Evolutionary conservation across 2,888 invertebrate species (phyloP).

Genomic region (Rutpela maculata): DNA sequence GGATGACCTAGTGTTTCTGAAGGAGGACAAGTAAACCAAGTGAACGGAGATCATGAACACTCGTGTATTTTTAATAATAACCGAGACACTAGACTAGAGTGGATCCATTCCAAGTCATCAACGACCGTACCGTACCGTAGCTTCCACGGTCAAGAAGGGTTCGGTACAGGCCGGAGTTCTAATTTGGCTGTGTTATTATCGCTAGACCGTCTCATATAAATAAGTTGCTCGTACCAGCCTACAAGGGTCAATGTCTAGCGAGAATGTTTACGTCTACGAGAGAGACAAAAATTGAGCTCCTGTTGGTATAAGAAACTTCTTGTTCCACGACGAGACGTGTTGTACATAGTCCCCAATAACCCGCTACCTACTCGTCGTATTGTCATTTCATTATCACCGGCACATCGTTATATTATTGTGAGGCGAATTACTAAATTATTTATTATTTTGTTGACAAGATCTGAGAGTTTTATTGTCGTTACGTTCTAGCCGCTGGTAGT

Average conservation of each 20-base stretch:
- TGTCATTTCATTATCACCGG: constrained; percentile 43
- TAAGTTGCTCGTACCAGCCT: constrained; percentile 7
- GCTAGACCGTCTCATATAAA: constrained; percentile 10
- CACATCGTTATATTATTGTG: constrained; percentile 46
- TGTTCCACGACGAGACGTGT: constrained; percentile 45
- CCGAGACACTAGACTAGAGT: constrained; percentile 63
- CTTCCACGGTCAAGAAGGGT: constrained; percentile 42
- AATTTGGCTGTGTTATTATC: constrained; percentile 29
- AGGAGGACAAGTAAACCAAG: constrained; percentile 79
- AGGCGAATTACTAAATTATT: constrained; percentile 36
- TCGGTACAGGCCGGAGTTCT: constrained; percentile 22
- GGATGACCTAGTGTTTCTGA: constrained; percentile 91
- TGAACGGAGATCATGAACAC: constrained; percentile 60
- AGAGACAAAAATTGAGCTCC: constrained; percentile 27
- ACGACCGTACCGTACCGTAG: constrained; percentile 45
- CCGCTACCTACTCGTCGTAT: constrained; percentile 41
- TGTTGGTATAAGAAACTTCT: constrained; percentile 42
- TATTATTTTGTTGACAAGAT: constrained; percentile 46
- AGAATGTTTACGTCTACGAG: constrained; percentile 14
- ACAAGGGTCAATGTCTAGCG: constrained; percentile 16
- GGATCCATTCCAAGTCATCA: constrained; percentile 45
- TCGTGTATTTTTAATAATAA: constrained; percentile 64
- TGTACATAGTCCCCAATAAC: constrained; percentile 45
- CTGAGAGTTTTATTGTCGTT: constrained; percentile 57
- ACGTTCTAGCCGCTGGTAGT: constrained; percentile 62